phyloP scores from a whole-genome alignment of 1,140 invertebrate species.

The Whitmania pigra region DNA sequence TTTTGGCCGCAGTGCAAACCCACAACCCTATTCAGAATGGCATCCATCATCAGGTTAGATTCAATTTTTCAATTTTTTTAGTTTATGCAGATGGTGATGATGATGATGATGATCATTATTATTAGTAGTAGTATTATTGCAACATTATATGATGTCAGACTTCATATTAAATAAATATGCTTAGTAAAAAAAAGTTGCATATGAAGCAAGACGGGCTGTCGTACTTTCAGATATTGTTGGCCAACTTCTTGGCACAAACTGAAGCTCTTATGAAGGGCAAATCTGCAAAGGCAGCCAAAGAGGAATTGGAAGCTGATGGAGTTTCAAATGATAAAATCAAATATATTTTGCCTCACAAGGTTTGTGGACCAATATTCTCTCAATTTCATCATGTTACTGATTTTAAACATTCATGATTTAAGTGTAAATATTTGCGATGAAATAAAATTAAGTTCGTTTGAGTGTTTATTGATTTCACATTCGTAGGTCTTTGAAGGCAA shows the following conservation, averaged over 20 bases:
- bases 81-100: background rate
- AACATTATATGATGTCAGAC: no score
- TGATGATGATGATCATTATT: no score
- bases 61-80: conserved; percentile 3
- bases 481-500: conserved; percentile 79
- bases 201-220: no score
- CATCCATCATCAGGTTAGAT: conserved; percentile 54
- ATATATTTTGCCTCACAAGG: conserved; percentile 80
- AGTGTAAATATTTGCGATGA: no score
- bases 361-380: conserved; percentile 23
- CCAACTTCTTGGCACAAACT: conserved; percentile 97
- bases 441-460: conserved; percentile 8
- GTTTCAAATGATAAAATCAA: conserved; percentile 47
- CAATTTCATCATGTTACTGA: background rate
- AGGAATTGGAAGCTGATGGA: conserved; percentile 37
- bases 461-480: conserved; percentile 20
- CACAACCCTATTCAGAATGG: conserved; percentile 77
- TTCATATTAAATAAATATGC: no score
- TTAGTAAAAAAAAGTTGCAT: no score
- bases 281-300: conserved; percentile 32
- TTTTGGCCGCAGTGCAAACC: conserved; percentile 80
- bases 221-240: conserved; percentile 64
- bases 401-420: background rate
- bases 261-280: conserved; percentile 54
- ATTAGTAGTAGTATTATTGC: no score